Percentiles rank a stretch among this genome's conserved stretches.
These are phyloP conservation scores for Mormyrops boulengeri DNA, from an alignment of 2,797 vertebrate genomes.

Conservation along the genomic window DNA sequence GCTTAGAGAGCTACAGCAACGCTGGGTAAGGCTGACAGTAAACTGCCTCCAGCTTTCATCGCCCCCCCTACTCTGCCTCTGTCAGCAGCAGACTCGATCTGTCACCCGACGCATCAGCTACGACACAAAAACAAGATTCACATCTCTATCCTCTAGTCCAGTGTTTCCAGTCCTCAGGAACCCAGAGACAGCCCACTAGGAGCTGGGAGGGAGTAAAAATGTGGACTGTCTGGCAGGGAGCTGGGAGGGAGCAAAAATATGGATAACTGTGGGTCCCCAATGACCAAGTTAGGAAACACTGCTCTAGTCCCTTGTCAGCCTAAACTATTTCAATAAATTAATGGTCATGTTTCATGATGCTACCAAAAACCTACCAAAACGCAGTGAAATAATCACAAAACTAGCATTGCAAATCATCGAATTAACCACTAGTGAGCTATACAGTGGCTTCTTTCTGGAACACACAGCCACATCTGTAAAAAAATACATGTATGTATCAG, in stretches of 20 bases:
- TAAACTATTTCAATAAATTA: background rate
- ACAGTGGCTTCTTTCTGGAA: background rate
- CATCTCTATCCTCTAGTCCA: background rate
- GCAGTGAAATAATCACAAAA: background rate
- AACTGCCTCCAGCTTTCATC: background rate
- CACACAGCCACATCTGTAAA: background rate
- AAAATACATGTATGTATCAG: background rate
- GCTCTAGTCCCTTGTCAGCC: background rate
- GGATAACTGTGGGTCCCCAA: background rate
- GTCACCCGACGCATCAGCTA: background rate
- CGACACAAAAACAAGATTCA: background rate
- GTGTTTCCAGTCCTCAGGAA: background rate
- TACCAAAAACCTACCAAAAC: background rate
- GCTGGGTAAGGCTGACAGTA: background rate
- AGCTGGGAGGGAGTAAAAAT: background rate
- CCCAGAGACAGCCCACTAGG: background rate
- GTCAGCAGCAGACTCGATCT: background rate
- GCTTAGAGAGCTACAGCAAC: background rate
- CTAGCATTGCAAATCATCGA: background rate
- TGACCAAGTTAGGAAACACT: background rate
- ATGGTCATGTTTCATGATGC: background rate
- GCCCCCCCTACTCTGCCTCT: background rate
- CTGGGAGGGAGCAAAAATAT: background rate
- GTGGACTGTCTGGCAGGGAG: too few relatives aligned
- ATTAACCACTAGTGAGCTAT: background rate